phyloP scores from a whole-genome alignment of 2,113 vertebrate species.

The Actenoides lindsayi region DNA sequence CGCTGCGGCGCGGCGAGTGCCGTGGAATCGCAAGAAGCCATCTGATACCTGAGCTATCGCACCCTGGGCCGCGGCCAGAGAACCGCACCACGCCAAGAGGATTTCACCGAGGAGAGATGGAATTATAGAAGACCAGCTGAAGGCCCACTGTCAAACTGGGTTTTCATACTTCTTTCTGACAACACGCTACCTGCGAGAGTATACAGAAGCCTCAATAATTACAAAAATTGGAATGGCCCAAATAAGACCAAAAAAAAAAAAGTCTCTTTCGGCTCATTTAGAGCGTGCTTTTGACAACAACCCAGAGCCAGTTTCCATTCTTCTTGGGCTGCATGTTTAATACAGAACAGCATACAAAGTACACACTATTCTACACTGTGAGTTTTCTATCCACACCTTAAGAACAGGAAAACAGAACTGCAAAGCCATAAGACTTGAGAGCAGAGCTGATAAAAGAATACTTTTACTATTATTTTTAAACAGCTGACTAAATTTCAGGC shows the following conservation, averaged over 20 bases:
- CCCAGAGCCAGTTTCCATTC: not conserved
- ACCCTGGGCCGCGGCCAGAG: slow-evolving; percentile 11
- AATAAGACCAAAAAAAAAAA: not conserved
- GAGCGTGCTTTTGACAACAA: not conserved
- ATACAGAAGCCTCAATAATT: not conserved
- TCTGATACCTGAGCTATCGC: slow-evolving; percentile 35
- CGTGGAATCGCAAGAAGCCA: not conserved
- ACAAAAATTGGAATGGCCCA: not conserved
- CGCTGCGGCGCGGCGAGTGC: not conserved
- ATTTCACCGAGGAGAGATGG: slow-evolving; percentile 38
- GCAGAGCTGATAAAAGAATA: not conserved
- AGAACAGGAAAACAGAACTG: not conserved
- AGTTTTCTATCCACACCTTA: not conserved
- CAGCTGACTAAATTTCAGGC: not conserved
- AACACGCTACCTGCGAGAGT: not conserved
- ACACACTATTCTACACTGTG: not conserved
- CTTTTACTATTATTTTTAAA: not conserved
- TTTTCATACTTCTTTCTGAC: not conserved
- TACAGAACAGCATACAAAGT: not conserved
- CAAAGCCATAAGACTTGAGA: not conserved
- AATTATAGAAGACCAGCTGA: slow-evolving; percentile 27
- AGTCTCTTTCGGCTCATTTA: not conserved
- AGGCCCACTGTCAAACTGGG: not conserved
- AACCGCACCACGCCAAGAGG: slow-evolving; percentile 33
- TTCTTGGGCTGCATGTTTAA: not conserved